A percentile compares a stretch with the other conserved stretches of the same genome.
Conservation (phyloP, 2,797 vertebrate species). For the Coregonus ussuriensis region DNA sequence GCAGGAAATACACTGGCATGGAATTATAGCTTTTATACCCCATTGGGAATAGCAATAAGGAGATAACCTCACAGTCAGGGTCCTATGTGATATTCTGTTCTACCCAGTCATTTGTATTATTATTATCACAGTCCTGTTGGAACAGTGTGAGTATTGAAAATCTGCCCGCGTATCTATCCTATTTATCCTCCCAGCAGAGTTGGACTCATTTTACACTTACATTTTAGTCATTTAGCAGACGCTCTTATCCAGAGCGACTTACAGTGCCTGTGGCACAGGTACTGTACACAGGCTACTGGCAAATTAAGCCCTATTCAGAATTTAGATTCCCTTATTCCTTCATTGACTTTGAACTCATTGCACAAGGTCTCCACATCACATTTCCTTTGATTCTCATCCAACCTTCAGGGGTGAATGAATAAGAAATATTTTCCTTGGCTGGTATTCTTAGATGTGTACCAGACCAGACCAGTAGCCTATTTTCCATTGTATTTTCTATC, state of each 20-base stretch:
- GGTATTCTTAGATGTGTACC: background rate
- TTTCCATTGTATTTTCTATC: background rate
- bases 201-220: background rate
- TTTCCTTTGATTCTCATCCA: slow-evolving; percentile 31
- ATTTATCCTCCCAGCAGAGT: background rate
- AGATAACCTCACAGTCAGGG: background rate
- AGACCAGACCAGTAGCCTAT: background rate
- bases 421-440: background rate
- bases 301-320: background rate
- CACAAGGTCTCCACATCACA: slow-evolving; percentile 5
- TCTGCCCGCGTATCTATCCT: background rate
- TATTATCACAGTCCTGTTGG: slow-evolving; percentile 11
- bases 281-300: background rate
- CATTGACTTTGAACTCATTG: slow-evolving; percentile 19
- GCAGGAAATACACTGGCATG: background rate
- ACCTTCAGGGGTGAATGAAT: slow-evolving; percentile 8
- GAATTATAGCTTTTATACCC: background rate
- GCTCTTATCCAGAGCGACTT: no score
- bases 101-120: background rate
- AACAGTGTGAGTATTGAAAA: background rate
- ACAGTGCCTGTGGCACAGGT: background rate
- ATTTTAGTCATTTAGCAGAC: no score
- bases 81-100: background rate
- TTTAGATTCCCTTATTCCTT: slow-evolving; percentile 10
- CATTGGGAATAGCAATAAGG: background rate